Conservation (phyloP, 30 jellyfish, hydroid and myxozoan genomes). For the Turritopsis rubra region DNA sequence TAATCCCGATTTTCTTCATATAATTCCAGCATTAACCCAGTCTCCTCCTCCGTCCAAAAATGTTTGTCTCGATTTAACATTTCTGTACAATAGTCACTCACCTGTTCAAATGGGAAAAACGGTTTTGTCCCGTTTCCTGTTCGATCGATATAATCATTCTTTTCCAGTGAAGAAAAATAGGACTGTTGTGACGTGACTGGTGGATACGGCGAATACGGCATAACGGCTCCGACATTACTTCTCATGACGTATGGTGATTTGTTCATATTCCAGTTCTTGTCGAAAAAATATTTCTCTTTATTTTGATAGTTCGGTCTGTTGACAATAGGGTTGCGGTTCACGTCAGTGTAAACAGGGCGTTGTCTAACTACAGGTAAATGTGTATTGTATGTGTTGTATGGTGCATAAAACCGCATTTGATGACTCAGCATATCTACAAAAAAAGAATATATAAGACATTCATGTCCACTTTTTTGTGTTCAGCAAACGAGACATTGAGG, state of each 20-base stretch:
- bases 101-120: not conserved
- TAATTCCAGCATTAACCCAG: constrained; percentile 29
- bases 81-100: constrained; percentile 27
- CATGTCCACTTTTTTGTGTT: not conserved
- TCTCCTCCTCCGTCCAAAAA: constrained; percentile 37
- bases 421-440: not conserved
- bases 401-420: not conserved
- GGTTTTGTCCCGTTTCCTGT: not conserved
- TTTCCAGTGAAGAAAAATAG: constrained; percentile 5
- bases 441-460: not conserved
- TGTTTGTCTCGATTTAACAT: constrained; percentile 34
- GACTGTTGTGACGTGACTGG: constrained; percentile 13
- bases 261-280: constrained; percentile 4
- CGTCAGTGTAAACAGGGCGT: not conserved
- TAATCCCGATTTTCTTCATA: constrained; percentile 33
- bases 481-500: no score
- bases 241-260: constrained; percentile 21
- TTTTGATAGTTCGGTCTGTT: not conserved
- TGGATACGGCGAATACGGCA: constrained; percentile 23
- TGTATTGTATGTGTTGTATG: not conserved
- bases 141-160: not conserved
- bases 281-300: not conserved
- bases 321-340: not conserved
- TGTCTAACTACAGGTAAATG: not conserved
- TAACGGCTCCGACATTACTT: not conserved